Evolutionary conservation across 1,140 invertebrate species (phyloP).

Genomic region (Ruditapes philippinarum): DNA sequence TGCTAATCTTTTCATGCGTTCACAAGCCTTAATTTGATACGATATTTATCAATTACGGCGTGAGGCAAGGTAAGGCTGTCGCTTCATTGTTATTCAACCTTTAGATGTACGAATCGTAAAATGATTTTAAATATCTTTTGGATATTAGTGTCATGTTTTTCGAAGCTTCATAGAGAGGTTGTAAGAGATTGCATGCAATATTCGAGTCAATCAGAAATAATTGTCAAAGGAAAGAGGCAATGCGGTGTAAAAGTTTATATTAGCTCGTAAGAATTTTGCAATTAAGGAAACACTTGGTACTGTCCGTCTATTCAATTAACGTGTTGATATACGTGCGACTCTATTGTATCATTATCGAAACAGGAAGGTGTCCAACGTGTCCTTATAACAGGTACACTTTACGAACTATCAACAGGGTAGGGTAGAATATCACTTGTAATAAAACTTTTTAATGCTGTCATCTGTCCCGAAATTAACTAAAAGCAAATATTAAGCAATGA

Average conservation of each 20-base stretch:
- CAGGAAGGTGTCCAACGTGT: too few species aligned
- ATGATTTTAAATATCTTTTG: slow-evolving; percentile 49
- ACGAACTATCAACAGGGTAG: too few species aligned
- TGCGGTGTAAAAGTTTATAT: background rate
- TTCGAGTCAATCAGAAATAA: slow-evolving; percentile 5
- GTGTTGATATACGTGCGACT: background rate
- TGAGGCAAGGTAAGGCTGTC: background rate
- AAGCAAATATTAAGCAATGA: too few species aligned
- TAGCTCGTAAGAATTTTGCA: background rate
- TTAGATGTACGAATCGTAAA: slow-evolving; percentile 50
- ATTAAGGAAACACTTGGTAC: background rate
- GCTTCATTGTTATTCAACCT: slow-evolving; percentile 43
- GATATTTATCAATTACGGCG: slow-evolving; percentile 53
- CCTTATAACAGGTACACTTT: too few species aligned
- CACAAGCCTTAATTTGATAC: slow-evolving; percentile 35
- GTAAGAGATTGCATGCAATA: slow-evolving; percentile 22
- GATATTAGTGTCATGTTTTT: slow-evolving; percentile 59
- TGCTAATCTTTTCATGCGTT: slow-evolving; percentile 38
- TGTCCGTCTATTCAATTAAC: background rate
- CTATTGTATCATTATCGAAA: too few species aligned
- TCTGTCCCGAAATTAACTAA: too few species aligned
- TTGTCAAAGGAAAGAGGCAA: background rate
- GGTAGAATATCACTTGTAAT: too few species aligned
- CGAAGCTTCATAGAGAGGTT: slow-evolving; percentile 1
- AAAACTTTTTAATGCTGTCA: too few species aligned